Base-by-base conservation (phyloP, 2,797 vertebrate species). In the Steatocranus sp. region DNA sequence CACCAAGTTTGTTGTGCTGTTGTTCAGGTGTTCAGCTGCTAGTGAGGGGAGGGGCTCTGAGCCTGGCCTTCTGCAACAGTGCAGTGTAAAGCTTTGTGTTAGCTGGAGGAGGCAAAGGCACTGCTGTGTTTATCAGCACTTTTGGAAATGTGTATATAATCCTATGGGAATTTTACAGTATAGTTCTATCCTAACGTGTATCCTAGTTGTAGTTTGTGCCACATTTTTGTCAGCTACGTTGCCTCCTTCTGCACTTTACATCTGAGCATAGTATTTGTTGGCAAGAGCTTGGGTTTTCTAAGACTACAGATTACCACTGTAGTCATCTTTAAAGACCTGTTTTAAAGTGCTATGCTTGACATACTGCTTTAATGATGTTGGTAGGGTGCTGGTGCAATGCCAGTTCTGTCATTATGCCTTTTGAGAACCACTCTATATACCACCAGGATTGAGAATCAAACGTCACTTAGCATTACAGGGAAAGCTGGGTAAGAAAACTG, bases 251-350 rank as follows among this genome's bases (percentile, higher is more conserved):
- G 49, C 53, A 66, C 20, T 76, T 27, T 23, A 58, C n/a, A 83
- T 46, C 61, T 79, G 56, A 82, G 70, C 68, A 74, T 8, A 70
- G 78, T 43, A 50, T 76, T 86, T 81, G 38, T 82, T 75, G 73
- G 36, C 46, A 70, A 53, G 11, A 76, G 83, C 14, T 78, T 30
- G 50, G 32, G 36, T 76, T 77, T 11, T 84, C 78, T 86, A 77
- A 82, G 84, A 53, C 79, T 83, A 80, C 78, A 88, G 75, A 83
- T 84, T 78, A 80, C 20, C 23, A 20, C 49, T 43, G 61, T 74
- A 91, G 81, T 89, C 88, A 86, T 86, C 78, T 83, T 85, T 87
- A 86, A 92, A 75, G 78, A 80, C 61, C 66, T 83, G 53, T 83
- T 68, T 63, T 41, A 66, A 66, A 11, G 34, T 23, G 14, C 17